Percentiles rank a stretch among this genome's conserved stretches.
Evolutionary conservation across 2,797 vertebrate genomes (phyloP).

Genomic region (Oceanodroma leucorhoa): DNA sequence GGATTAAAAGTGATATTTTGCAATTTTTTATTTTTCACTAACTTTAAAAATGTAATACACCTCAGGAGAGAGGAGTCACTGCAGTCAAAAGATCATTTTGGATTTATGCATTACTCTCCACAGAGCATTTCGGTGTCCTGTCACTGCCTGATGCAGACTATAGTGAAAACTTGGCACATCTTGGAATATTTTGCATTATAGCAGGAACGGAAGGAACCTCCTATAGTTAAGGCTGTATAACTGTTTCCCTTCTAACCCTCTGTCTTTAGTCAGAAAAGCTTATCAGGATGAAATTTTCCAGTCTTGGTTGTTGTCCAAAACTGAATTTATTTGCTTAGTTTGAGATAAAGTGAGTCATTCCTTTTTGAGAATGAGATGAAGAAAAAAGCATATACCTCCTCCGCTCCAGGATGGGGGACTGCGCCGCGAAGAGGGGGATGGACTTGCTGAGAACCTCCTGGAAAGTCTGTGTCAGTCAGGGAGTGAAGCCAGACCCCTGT

Average conservation of each 20-base stretch:
- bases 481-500: background rate
- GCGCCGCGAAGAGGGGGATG: rapidly evolving
- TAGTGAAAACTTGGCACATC: constrained; percentile 8
- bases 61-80: constrained; percentile 38
- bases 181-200: constrained; percentile 33
- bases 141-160: background rate
- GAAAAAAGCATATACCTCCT: background rate
- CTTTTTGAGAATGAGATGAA: background rate
- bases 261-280: constrained; percentile 37
- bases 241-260: constrained; percentile 27
- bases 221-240: constrained; percentile 2
- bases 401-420: background rate
- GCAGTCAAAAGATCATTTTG: background rate
- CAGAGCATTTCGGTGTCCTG: background rate
- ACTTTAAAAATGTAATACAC: background rate
- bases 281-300: constrained; percentile 25
- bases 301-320: constrained; percentile 26
- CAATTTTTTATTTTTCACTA: constrained; percentile 16
- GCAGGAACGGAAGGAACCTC: constrained; percentile 9
- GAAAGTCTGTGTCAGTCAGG: background rate
- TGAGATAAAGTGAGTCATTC: background rate
- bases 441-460: background rate
- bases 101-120: background rate
- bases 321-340: constrained; percentile 23
- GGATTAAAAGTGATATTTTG: constrained; percentile 35